These are phyloP conservation scores for Umimayanthus chanpuru DNA, from an alignment of 92 coral and sea anemone species.

Conservation along the genomic window DNA sequence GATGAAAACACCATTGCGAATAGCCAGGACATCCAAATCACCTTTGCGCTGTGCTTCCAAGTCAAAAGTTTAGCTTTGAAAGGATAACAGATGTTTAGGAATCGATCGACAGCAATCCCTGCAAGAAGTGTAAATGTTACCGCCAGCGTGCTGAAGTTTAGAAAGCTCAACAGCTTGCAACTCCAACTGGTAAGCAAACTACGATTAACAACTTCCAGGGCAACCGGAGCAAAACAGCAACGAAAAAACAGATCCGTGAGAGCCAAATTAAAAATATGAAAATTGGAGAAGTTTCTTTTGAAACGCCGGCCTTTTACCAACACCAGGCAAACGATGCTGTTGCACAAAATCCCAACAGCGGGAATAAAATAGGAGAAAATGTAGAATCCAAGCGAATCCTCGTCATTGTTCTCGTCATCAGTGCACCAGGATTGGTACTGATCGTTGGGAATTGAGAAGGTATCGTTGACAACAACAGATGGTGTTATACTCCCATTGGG, in stretches of 20 bases:
- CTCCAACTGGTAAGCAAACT: conserved; percentile 2
- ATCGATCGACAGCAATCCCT: conserved; percentile 30
- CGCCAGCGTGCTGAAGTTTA: conserved; percentile 26
- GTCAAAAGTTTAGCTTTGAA: conserved; percentile 51
- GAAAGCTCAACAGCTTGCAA: conserved; percentile 22
- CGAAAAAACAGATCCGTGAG: conserved; percentile 22
- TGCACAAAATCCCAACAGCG: conserved; percentile 14
- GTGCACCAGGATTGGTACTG: conserved; percentile 10
- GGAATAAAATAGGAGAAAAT: conserved; percentile 11
- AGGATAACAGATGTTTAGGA: conserved; percentile 36
- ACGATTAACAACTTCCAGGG: not conserved
- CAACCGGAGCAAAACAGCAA: conserved; percentile 10
- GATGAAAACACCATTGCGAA: conserved; percentile 47
- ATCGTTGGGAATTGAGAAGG: not conserved
- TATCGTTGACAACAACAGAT: conserved; percentile 2
- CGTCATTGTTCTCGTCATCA: not conserved
- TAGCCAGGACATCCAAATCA: conserved; percentile 47
- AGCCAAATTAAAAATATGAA: conserved; percentile 36
- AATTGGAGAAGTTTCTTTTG: conserved; percentile 36
- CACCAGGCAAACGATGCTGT: conserved; percentile 18
- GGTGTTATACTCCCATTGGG: not conserved
- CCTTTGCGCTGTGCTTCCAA: conserved; percentile 60
- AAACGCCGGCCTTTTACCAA: conserved; percentile 22
- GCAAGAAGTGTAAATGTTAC: conserved; percentile 25
- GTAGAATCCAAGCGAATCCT: not conserved